Evolutionary conservation across 2,888 invertebrate genomes (phyloP), one percentile per base, ranked within the genome.

Genomic region (Drosophila atripex): DNA sequence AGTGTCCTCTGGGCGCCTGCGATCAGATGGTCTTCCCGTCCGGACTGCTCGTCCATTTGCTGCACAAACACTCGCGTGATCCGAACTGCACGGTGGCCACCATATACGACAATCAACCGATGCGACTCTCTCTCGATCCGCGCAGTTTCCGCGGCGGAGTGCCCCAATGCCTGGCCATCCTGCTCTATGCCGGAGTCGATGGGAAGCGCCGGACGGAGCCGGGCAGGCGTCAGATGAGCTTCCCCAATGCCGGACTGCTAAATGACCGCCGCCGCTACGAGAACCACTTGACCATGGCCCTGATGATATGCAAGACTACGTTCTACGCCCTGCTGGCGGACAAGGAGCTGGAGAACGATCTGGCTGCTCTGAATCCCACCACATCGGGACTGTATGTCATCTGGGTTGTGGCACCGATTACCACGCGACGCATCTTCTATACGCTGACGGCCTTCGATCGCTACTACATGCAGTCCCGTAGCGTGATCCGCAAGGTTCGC

Each of bases 391-490:
- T 79, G 23, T 83, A 64, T 60, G 73, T 80, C 2, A 25, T 84
- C n/a, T 80, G 84, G 84, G 47, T 84, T 9, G 78, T 58, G 8
- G 56, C 73, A 0, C 77, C 79, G 0, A 11, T 14, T 6, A 64
- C 71, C 1, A 21, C 43, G 46, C 71, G 0, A 60, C 68, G 9
- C 59, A 55, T 84, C 1, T 54, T 54, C 30, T 80, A 75, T 23
- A 71, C 84, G 0, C 11, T 80, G 1, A 84, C 84, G 3, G 46
- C 71, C 21, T 80, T 57, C 7, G 71, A 83, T 68, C 59, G 65
- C 0, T 51, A 51, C 12, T 69, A 69, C 23, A 14, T 54, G 0
- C 58, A 75, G 8, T 73, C 79, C 4, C 68, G 71, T 0, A 71
- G 71, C 12, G 66, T 84, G 1, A 8, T 80, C 5, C 70, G 84